phyloP scores from a whole-genome alignment of 2,797 vertebrate species.

The Mycteria americana region DNA sequence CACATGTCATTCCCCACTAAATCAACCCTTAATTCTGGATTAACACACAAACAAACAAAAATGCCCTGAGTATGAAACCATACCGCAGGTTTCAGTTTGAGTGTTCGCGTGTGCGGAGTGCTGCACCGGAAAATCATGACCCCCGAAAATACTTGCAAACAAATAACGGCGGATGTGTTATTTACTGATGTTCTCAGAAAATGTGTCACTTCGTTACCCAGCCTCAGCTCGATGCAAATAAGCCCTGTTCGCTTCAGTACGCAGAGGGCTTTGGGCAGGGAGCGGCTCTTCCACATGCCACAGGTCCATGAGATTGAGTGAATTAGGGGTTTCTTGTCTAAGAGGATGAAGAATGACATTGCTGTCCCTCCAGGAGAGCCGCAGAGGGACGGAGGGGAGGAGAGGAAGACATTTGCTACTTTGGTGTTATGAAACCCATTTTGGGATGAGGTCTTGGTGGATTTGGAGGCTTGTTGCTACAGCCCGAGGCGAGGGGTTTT shows the following conservation, averaged over 20 bases:
- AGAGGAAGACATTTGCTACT: neutral
- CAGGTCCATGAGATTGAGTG: neutral
- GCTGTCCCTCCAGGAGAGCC: neutral
- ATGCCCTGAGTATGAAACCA: fast-evolving
- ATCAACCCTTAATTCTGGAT: neutral
- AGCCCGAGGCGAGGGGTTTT: neutral
- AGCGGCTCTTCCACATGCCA: neutral
- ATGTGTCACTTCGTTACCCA: fast-evolving
- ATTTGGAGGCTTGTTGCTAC: neutral
- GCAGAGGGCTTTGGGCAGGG: fast-evolving
- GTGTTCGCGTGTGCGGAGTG: neutral
- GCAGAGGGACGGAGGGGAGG: neutral
- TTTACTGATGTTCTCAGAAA: neutral
- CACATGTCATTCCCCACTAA: fast-evolving
- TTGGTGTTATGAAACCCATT: neutral
- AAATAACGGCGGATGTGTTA: neutral
- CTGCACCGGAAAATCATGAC: neutral
- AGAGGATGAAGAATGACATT: neutral
- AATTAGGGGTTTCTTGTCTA: neutral
- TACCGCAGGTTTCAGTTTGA: neutral
- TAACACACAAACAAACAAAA: too few species aligned
- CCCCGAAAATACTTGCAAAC: fast-evolving
- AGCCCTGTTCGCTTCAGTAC: fast-evolving
- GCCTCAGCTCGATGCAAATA: neutral
- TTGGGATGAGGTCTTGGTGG: neutral